Evolutionary conservation across 1,140 invertebrate genomes (phyloP).

Genomic region (Mactra quadrangularis): DNA sequence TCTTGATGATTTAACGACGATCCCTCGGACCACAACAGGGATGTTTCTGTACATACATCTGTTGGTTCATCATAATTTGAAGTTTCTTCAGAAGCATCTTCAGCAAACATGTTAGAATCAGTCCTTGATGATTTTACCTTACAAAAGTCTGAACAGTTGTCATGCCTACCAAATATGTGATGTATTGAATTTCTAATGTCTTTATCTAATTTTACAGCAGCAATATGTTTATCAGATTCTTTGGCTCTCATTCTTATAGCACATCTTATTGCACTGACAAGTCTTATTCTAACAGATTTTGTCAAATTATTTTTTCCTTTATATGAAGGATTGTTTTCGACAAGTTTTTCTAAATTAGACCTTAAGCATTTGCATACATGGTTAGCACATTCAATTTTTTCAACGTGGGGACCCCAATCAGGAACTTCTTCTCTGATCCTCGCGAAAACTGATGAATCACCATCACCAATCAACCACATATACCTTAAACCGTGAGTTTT

Average conservation of each 20-base stretch:
- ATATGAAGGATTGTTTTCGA: constrained; percentile 5
- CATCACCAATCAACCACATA: constrained; percentile 71
- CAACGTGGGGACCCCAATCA: constrained; percentile 69
- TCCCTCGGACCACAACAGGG: background rate
- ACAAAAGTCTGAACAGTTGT: constrained; percentile 6
- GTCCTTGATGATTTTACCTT: background rate
- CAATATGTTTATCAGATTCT: background rate
- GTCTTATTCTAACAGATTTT: constrained; percentile 6
- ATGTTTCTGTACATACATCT: background rate
- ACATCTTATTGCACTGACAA: constrained; percentile 49
- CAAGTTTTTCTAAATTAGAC: constrained; percentile 66
- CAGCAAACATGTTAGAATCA: background rate
- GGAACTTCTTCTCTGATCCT: constrained; percentile 64
- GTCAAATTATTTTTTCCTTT: constrained; percentile 34
- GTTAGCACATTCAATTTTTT: constrained; percentile 76
- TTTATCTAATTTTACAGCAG: constrained; percentile 12
- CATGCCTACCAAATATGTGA: constrained; percentile 3
- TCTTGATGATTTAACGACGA: background rate
- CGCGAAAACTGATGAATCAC: constrained; percentile 82
- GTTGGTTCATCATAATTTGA: background rate
- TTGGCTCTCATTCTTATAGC: constrained; percentile 51
- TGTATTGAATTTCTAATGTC: constrained; percentile 23
- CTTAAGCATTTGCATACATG: constrained; percentile 80
- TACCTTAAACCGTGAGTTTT: constrained; percentile 81
- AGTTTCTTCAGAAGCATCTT: background rate